phyloP scores from a whole-genome alignment of 2,888 invertebrate species.

The Acronicta leporina region DNA sequence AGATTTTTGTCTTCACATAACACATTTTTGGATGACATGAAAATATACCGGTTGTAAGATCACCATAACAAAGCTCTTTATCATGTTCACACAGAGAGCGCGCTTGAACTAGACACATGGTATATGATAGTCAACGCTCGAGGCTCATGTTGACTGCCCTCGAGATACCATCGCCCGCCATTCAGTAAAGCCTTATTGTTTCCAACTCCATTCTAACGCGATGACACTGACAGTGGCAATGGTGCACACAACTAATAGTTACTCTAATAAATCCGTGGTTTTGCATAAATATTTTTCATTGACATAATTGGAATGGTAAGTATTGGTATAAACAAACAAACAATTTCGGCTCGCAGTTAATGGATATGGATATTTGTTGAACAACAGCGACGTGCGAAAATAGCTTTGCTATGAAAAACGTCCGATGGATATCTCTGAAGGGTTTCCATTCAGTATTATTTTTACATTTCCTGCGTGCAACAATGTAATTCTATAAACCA shows the following conservation, averaged over 20 bases:
- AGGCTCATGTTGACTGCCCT: constrained; percentile 47
- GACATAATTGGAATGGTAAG: constrained; percentile 62
- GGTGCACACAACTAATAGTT: constrained; percentile 49
- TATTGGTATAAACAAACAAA: constrained; percentile 65
- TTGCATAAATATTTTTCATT: constrained; percentile 54
- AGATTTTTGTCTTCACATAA: constrained; percentile 1
- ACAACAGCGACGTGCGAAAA: constrained; percentile 34
- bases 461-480: constrained; percentile 43
- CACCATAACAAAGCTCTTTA: constrained; percentile 68
- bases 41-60: constrained; percentile 71
- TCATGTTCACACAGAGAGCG: constrained; percentile 62
- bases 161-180: constrained; percentile 68
- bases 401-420: constrained; percentile 46
- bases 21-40: constrained; percentile 14
- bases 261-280: constrained; percentile 51
- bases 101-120: constrained; percentile 61
- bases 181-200: constrained; percentile 69
- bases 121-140: constrained; percentile 48
- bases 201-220: constrained; percentile 43
- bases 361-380: constrained; percentile 41
- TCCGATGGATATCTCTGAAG: constrained; percentile 49
- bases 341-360: constrained; percentile 36
- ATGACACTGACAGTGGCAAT: constrained; percentile 72
- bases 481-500: constrained; percentile 34
- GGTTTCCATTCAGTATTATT: constrained; percentile 39